Evolutionary conservation across 2,113 vertebrate species (phyloP), one percentile per base, ranked within the genome.

Genomic region (Poicephalus gulielmi): DNA sequence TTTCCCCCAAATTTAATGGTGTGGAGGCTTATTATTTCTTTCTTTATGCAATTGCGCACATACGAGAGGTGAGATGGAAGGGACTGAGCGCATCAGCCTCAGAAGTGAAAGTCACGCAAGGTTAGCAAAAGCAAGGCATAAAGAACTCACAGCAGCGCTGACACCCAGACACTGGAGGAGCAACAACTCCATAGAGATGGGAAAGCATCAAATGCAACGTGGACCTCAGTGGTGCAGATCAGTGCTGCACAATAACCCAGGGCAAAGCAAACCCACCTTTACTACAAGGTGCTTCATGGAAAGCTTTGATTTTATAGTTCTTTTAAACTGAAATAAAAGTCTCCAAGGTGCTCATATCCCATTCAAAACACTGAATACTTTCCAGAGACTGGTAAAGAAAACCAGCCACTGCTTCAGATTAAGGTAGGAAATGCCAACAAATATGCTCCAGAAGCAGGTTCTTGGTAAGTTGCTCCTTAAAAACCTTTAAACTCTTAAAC

Each of bases 11-110:
- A 79, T 94, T 93, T 95, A 94, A 91, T 91, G 74, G 77, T 23
- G 60, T 39, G 70, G 71, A 92, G 53, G 43, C 39, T 94, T 91
- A 81, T 90, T 91, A 90, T 92, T 94, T 91, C 86, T 91, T 88
- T 87, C 39, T 89, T 70, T 87, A 47, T 88, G 77, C 63, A 57
- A 27, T 15, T 90, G 75, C 66, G 35, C 43, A 79, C 31, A 37
- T 64, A 60, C 13, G 81, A 83, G 49, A 66, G 81, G 30, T 3
- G 57, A 94, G 92, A 84, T 25, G 52, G 92, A 91, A 89, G 52
- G 60, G 43, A 39, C 10, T 0, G 8, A 64, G 44, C 2, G 3
- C 1, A 3, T 35, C 31, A 12, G 64, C 60, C 78, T 44, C 79
- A 59, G 73, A 64, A 84, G 7, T 24, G 57, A 88, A 95, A 78